phyloP scores from a whole-genome alignment of 2,113 vertebrate genomes.

The Salvator merianae region DNA sequence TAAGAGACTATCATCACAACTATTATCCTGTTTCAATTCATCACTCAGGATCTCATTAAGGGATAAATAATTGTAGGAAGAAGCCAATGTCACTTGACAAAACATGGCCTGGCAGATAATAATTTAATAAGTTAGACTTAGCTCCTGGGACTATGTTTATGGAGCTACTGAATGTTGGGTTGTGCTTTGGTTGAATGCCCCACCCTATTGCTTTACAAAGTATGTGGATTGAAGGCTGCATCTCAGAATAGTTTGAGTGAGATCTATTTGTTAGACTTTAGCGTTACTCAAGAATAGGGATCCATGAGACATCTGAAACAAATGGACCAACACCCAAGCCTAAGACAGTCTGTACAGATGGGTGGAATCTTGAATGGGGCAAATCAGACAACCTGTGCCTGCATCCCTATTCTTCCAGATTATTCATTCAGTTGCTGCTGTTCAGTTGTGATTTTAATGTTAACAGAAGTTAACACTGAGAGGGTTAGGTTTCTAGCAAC shows the following conservation, averaged over 20 bases:
- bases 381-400: no score
- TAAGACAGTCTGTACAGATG: no score
- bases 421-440: no score
- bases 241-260: not conserved
- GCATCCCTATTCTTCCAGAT: no score
- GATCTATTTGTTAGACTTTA: not conserved
- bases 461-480: no score
- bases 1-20: not conserved
- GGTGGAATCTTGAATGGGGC: no score
- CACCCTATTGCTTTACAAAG: not conserved
- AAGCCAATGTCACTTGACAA: accelerated
- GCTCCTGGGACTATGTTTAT: not conserved
- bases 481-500: no score
- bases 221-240: slow-evolving; percentile 1
- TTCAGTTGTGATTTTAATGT: no score
- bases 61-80: not conserved
- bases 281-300: no score
- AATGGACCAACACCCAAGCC: no score
- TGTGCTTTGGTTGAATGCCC: not conserved
- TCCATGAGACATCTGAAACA: no score
- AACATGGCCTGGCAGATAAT: not conserved
- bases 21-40: slow-evolving; percentile 3
- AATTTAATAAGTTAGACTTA: not conserved
- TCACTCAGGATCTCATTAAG: not conserved
- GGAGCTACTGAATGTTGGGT: not conserved